phyloP scores from a whole-genome alignment of 2,888 invertebrate species.

The Drosophila mulleri region DNA sequence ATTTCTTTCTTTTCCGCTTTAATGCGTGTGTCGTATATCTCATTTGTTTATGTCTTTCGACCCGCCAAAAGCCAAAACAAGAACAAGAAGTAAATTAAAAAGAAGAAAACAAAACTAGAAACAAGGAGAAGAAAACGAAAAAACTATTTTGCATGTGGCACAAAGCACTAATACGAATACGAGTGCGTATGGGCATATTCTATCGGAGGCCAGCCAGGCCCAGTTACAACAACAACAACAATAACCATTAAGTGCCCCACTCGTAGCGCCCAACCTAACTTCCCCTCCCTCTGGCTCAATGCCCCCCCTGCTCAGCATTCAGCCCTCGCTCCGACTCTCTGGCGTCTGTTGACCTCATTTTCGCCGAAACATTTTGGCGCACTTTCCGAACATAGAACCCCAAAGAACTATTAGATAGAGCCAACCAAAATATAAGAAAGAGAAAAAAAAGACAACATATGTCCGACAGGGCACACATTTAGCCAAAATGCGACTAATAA shows the following conservation, averaged over 20 bases:
- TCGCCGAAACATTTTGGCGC: constrained; percentile 63
- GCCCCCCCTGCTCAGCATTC: background rate
- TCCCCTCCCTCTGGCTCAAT: background rate
- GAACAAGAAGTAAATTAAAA: constrained; percentile 9
- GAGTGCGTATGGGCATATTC: constrained; percentile 33
- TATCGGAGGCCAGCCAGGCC: constrained; percentile 33
- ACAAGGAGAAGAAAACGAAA: background rate
- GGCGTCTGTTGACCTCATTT: constrained; percentile 81
- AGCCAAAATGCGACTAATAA: background rate
- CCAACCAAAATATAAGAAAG: constrained; percentile 12
- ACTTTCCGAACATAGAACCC: constrained; percentile 41
- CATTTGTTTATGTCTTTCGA: constrained; percentile 74
- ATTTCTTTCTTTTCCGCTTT: constrained; percentile 35
- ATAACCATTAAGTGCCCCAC: constrained; percentile 60
- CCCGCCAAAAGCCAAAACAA: constrained; percentile 13
- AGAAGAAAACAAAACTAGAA: constrained; percentile 11
- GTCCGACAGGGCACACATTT: constrained; percentile 21
- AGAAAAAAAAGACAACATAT: constrained; percentile 26
- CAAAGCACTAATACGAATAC: constrained; percentile 20
- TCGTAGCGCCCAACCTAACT: background rate
- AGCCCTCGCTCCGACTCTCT: constrained; percentile 54
- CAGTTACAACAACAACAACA: constrained; percentile 56
- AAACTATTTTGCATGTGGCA: constrained; percentile 53
- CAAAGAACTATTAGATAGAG: constrained; percentile 35
- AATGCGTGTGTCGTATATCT: constrained; percentile 57